Evolutionary conservation across 2,797 vertebrate genomes (phyloP).

Genomic region (Sebastes taczanowskii): DNA sequence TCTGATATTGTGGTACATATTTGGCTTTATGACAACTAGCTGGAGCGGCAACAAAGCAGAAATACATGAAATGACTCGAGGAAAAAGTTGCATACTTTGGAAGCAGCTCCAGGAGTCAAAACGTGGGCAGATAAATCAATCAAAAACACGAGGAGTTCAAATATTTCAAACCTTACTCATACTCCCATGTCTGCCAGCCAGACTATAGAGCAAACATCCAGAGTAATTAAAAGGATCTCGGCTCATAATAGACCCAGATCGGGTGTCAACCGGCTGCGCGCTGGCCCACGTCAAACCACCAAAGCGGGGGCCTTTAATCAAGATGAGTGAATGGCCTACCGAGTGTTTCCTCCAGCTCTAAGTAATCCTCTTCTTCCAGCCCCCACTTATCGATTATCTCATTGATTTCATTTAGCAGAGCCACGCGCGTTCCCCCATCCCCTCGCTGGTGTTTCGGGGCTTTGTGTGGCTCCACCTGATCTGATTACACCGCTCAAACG

Average conservation of each 20-base stretch:
- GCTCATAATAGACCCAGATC: constrained; percentile 66
- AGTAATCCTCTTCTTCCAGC: constrained; percentile 68
- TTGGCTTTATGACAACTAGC: constrained; percentile 17
- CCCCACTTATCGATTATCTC: constrained; percentile 69
- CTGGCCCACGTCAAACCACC: constrained; percentile 33
- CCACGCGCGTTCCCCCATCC: constrained; percentile 41
- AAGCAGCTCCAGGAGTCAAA: background rate
- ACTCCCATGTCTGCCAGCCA: constrained; percentile 5
- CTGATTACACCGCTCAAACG: constrained; percentile 54
- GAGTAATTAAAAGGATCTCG: constrained; percentile 63
- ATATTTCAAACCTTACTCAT: constrained; percentile 12
- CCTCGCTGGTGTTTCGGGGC: constrained; percentile 49
- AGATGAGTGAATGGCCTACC: constrained; percentile 61
- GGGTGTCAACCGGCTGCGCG: constrained; percentile 30
- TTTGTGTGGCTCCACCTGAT: constrained; percentile 52
- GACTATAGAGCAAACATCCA: constrained; percentile 29
- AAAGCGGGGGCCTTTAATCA: constrained; percentile 70
- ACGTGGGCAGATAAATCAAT: constrained; percentile 37
- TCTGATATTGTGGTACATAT: constrained; percentile 25
- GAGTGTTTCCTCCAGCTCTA: constrained; percentile 62
- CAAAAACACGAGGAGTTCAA: constrained; percentile 15
- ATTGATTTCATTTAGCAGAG: constrained; percentile 74
- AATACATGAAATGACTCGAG: background rate
- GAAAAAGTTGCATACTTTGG: background rate
- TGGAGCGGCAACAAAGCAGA: background rate